phyloP scores from a whole-genome alignment of 2,888 invertebrate species.

The Agrochola lota region DNA sequence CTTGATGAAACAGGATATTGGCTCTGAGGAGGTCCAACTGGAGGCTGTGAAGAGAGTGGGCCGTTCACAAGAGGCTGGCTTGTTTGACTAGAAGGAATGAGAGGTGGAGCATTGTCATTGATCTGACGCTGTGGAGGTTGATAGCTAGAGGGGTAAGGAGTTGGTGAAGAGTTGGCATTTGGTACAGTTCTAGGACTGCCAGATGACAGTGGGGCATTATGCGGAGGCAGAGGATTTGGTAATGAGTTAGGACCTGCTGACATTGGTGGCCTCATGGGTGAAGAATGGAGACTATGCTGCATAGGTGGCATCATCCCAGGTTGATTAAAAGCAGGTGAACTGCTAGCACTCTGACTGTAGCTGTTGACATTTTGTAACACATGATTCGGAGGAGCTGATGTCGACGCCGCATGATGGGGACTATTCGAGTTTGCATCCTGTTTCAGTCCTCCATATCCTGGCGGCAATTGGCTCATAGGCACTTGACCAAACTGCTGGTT shows the following conservation, averaged over 20 bases:
- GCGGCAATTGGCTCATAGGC: constrained; percentile 80
- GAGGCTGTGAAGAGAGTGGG: constrained; percentile 70
- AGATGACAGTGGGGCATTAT: constrained; percentile 72
- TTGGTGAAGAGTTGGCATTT: constrained; percentile 75
- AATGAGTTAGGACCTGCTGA: constrained; percentile 62
- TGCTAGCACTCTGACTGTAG: constrained; percentile 83
- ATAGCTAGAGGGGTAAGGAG: constrained; percentile 75
- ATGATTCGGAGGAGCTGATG: constrained; percentile 71
- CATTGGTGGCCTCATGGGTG: constrained; percentile 75
- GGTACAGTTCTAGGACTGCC: constrained; percentile 72
- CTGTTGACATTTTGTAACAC: constrained; percentile 79
- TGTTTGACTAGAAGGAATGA: constrained; percentile 86
- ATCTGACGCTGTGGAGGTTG: constrained; percentile 79
- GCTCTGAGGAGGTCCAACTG: constrained; percentile 41
- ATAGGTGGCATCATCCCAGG: constrained; percentile 78
- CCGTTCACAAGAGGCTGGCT: constrained; percentile 83
- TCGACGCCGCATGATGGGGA: constrained; percentile 73
- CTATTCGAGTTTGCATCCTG: constrained; percentile 86
- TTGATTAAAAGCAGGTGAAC: constrained; percentile 87
- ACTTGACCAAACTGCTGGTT: constrained; percentile 79
- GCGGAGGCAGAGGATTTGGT: constrained; percentile 70
- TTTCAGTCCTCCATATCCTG: constrained; percentile 78
- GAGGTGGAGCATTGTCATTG: constrained; percentile 87
- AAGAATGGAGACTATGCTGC: constrained; percentile 76
- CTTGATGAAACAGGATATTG: constrained; percentile 71